Evolutionary conservation across 2,797 vertebrate genomes (phyloP).

Genomic region (Poecilia gillii): DNA sequence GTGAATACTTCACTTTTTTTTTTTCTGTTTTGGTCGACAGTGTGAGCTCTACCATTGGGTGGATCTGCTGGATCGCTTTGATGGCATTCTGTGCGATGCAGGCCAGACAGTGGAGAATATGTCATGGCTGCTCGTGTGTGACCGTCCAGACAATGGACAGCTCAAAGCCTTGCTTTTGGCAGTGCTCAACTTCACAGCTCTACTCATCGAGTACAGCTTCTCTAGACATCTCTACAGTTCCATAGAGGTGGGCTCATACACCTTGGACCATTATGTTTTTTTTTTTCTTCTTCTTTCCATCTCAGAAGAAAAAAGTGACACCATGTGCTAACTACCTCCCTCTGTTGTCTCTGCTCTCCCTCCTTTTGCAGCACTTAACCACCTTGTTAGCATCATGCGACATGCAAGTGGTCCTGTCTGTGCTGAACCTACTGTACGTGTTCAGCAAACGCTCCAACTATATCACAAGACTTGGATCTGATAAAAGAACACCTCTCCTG

Average conservation of each 20-base stretch:
- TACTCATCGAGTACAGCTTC: constrained; percentile 98
- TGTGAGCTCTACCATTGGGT: constrained; percentile 99
- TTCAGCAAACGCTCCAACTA: constrained; percentile 99
- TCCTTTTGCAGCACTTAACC: constrained; percentile 89
- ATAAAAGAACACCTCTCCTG: constrained; percentile 93
- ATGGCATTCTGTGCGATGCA: constrained; percentile 95
- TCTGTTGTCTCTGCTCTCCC: constrained; percentile 35
- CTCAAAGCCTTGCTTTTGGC: constrained; percentile 94
- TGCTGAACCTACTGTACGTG: constrained; percentile 97
- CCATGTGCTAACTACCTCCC: constrained; percentile 9
- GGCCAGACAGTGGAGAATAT: constrained; percentile 96
- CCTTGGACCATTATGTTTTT: background rate
- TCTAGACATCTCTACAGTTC: constrained; percentile 98
- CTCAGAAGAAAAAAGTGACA: constrained; percentile 6
- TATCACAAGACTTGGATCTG: constrained; percentile 94
- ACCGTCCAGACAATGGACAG: constrained; percentile 89
- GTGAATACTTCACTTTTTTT: background rate
- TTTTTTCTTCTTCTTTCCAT: constrained; percentile 2
- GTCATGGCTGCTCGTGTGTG: constrained; percentile 96
- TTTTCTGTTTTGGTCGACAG: constrained; percentile 66
- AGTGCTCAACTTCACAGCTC: constrained; percentile 95
- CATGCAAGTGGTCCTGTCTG: constrained; percentile 98
- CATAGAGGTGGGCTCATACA: constrained; percentile 86
- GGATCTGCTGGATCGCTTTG: constrained; percentile 95
- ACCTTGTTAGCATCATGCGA: constrained; percentile 96